A percentile compares a stretch with the other conserved stretches of the same genome.
These are phyloP conservation scores for Pimpla rufipes DNA, from an alignment of 2,888 invertebrate genomes.

Conservation along the genomic window DNA sequence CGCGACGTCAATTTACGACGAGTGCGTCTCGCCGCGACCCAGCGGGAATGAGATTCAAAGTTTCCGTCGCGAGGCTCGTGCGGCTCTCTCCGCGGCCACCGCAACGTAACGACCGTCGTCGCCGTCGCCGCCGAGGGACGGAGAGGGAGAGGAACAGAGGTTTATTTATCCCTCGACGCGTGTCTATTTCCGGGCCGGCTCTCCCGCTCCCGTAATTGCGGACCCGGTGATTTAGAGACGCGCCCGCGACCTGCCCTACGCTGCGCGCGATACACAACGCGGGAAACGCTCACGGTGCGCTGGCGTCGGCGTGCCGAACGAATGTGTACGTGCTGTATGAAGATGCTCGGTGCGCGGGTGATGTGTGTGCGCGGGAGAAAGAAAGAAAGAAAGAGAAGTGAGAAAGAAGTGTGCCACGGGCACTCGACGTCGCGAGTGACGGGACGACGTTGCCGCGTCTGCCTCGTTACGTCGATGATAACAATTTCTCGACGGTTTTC, in stretches of 20 bases:
- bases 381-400: slow-evolving; percentile 29
- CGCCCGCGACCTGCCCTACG: slow-evolving; percentile 69
- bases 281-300: slow-evolving; percentile 26
- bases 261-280: slow-evolving; percentile 34
- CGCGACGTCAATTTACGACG: slow-evolving; percentile 56
- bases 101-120: slow-evolving; percentile 54
- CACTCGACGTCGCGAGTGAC: slow-evolving; percentile 30
- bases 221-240: slow-evolving; percentile 70
- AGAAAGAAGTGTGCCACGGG: slow-evolving; percentile 51
- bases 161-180: slow-evolving; percentile 68
- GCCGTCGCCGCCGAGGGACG: not conserved
- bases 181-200: slow-evolving; percentile 71
- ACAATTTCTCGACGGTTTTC: not conserved
- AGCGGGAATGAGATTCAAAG: slow-evolving; percentile 39
- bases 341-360: not conserved
- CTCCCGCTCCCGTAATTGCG: slow-evolving; percentile 70
- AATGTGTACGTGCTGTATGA: not conserved
- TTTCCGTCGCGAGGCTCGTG: slow-evolving; percentile 44
- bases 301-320: slow-evolving; percentile 2
- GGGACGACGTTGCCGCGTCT: slow-evolving; percentile 25
- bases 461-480: slow-evolving; percentile 18
- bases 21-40: slow-evolving; percentile 3
- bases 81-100: not conserved
- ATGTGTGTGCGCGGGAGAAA: slow-evolving; percentile 15
- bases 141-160: slow-evolving; percentile 34